Evolutionary conservation across 2,888 invertebrate genomes (phyloP).

Genomic region (Lomographa bimaculata): DNA sequence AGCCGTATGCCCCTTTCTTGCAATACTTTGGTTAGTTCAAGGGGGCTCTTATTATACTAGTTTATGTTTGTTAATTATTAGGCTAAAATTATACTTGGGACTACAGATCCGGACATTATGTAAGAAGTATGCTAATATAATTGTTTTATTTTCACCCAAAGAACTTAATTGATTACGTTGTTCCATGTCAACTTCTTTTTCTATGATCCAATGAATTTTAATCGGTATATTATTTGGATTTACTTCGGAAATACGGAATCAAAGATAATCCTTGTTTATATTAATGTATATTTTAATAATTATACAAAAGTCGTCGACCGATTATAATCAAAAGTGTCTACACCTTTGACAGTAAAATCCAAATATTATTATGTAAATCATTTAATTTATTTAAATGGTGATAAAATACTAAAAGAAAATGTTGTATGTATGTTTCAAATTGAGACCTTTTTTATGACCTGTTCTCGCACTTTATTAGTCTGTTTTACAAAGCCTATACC

Average conservation of each 20-base stretch:
- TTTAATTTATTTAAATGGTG: too few relatives aligned
- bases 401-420: too few relatives aligned
- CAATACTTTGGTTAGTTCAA: constrained; percentile 3
- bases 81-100: constrained; percentile 19
- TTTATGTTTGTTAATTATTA: constrained; percentile 17
- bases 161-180: constrained; percentile 21
- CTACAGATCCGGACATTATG: constrained; percentile 22
- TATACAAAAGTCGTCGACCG: too few relatives aligned
- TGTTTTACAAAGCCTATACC: too few relatives aligned
- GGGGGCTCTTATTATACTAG: constrained; percentile 21
- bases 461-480: too few relatives aligned
- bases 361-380: too few relatives aligned
- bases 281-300: too few relatives aligned
- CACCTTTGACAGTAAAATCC: too few relatives aligned
- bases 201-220: constrained; percentile 19
- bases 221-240: constrained; percentile 17
- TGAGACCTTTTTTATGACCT: too few relatives aligned
- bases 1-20: constrained; percentile 9
- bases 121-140: constrained; percentile 21
- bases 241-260: not conserved
- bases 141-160: constrained; percentile 21
- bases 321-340: too few relatives aligned
- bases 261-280: too few relatives aligned
- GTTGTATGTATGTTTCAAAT: too few relatives aligned
- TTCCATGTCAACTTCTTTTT: constrained; percentile 12